phyloP scores from a whole-genome alignment of 2,113 vertebrate genomes.

The Rhizomys pruinosus region DNA sequence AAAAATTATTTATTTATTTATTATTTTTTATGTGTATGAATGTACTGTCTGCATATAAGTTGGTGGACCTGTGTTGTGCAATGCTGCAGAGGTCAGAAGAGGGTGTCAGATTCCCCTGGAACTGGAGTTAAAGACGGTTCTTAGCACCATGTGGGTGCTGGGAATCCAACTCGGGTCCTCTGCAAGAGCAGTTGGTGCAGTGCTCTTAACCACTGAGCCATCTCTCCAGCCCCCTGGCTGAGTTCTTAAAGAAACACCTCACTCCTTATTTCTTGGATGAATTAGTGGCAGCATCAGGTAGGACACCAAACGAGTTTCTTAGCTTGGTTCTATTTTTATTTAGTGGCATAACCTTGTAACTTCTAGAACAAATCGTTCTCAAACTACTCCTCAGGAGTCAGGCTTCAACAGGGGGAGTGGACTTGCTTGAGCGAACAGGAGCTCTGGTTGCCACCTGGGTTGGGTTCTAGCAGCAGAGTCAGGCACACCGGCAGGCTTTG shows the following conservation, averaged over 20 bases:
- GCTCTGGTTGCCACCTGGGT: not conserved
- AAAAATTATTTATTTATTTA: too few relatives aligned
- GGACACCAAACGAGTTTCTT: not conserved
- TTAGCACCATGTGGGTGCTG: not conserved
- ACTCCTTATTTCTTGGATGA: not conserved
- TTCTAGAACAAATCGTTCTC: slow-evolving; percentile 23
- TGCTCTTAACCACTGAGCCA: not conserved
- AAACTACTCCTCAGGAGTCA: slow-evolving; percentile 64
- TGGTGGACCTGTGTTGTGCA: too few relatives aligned
- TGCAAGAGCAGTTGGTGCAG: not conserved
- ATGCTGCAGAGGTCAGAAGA: too few relatives aligned
- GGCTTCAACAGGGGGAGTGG: slow-evolving; percentile 58
- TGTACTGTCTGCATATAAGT: too few relatives aligned
- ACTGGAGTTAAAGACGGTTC: not conserved
- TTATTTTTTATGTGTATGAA: too few relatives aligned
- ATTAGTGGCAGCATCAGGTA: not conserved
- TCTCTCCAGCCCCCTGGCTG: not conserved
- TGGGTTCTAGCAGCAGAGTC: not conserved
- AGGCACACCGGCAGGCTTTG: slow-evolving; percentile 54
- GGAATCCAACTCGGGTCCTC: not conserved
- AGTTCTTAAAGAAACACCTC: not conserved
- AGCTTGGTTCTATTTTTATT: not conserved
- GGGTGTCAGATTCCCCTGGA: not conserved
- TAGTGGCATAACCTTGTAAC: slow-evolving; percentile 52
- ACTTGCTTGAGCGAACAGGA: slow-evolving; percentile 29